A percentile compares a stretch with the other conserved stretches of the same genome.
phyloP scores from a whole-genome alignment of 1,140 invertebrate species.

The Chrysoperla carnea region DNA sequence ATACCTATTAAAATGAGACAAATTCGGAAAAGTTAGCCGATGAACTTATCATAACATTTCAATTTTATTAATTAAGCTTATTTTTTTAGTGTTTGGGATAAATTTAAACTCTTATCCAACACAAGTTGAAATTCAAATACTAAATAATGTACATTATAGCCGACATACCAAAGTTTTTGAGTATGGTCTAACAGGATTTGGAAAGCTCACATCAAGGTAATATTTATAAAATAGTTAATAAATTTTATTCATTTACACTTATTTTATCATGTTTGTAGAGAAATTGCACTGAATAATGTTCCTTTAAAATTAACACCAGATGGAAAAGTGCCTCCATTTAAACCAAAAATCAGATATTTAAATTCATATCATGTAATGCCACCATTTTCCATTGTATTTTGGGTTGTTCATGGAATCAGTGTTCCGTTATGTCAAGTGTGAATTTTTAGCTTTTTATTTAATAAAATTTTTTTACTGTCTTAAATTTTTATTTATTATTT shows the following conservation, averaged over 20 bases:
- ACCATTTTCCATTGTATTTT: conserved; percentile 39
- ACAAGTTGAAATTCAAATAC: conserved; percentile 25
- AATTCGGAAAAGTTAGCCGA: no score
- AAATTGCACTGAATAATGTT: conserved; percentile 34
- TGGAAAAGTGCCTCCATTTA: conserved; percentile 28
- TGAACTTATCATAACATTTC: no score
- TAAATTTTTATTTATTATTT: no score
- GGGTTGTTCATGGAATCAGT: conserved; percentile 23
- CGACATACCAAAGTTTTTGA: conserved; percentile 18
- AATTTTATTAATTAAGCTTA: conserved; percentile 4
- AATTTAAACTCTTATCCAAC: conserved; percentile 30
- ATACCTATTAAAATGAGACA: no score
- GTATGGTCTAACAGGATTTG: conserved; percentile 13
- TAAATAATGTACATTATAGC: conserved; percentile 11
- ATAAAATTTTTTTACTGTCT: no score
- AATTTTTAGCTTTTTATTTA: no score
- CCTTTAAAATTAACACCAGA: conserved; percentile 25
- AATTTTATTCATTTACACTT: conserved; percentile 2
- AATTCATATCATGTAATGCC: conserved; percentile 27
- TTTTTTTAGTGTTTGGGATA: conserved; percentile 31
- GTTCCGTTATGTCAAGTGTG: no score
- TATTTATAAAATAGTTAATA: not conserved
- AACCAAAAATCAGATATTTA: conserved; percentile 23
- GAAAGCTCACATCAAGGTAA: conserved; percentile 2
- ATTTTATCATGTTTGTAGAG: conserved; percentile 22